Conservation (phyloP, 2,797 vertebrate species). For the Brachyrhaphis roseni region DNA sequence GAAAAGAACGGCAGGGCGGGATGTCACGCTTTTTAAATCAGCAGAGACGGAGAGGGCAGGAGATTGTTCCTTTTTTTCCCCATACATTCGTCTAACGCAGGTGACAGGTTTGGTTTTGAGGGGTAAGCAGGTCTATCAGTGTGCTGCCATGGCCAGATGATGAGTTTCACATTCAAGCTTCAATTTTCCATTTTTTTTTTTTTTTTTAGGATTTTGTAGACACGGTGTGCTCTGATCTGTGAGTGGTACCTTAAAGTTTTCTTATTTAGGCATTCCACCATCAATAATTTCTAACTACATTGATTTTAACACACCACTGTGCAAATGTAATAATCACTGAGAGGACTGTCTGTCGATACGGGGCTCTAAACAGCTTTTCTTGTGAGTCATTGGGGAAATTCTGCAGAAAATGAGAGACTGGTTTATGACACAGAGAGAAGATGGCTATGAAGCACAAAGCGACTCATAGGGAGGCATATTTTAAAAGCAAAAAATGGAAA, state of each 20-base stretch:
- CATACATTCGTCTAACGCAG: conserved; percentile 10
- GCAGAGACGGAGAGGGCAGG: conserved; percentile 18
- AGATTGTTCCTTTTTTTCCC: conserved; percentile 18
- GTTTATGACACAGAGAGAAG: not conserved
- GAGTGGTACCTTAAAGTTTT: conserved; percentile 1
- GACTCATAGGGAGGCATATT: not conserved
- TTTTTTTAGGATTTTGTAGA: not conserved
- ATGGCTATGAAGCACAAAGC: not conserved
- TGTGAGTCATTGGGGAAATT: conserved; percentile 1
- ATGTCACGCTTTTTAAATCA: conserved; percentile 33
- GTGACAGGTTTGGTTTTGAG: conserved; percentile 34
- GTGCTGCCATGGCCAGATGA: conserved; percentile 11
- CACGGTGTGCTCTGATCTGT: not conserved
- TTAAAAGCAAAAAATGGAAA: not conserved
- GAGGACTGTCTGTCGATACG: not conserved
- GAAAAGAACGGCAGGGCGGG: not conserved
- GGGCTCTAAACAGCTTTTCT: not conserved
- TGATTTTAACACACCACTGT: not conserved
- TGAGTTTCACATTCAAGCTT: conserved; percentile 13
- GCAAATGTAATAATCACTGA: not conserved
- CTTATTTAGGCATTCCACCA: not conserved
- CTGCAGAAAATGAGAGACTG: conserved; percentile 1
- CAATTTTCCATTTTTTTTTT: not conserved
- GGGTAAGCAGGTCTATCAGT: conserved; percentile 14
- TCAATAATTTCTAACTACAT: not conserved